A percentile compares a stretch with the other conserved stretches of the same genome.
These are phyloP conservation scores for Mormoops blainvillei DNA, from an alignment of 2,113 vertebrate genomes.

Conservation along the genomic window DNA sequence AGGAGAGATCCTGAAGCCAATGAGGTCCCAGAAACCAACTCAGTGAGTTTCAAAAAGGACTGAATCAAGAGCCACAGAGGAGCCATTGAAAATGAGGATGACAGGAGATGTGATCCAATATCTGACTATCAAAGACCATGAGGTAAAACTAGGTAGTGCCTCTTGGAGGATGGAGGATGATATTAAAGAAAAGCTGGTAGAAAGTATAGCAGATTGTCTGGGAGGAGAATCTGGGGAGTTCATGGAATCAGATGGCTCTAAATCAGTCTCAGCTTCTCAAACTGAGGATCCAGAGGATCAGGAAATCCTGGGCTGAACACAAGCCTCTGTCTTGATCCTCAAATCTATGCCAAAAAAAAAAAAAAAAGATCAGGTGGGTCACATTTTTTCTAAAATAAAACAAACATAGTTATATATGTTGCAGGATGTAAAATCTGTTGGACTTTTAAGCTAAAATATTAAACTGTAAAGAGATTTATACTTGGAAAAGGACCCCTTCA, in stretches of 20 bases:
- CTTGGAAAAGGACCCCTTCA: neutral
- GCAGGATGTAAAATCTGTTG: neutral
- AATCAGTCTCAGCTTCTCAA: neutral
- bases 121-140: neutral
- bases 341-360: neutral
- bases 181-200: neutral
- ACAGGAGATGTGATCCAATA: neutral
- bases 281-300: neutral
- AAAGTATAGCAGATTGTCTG: neutral
- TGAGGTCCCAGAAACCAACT: neutral
- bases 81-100: neutral
- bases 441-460: neutral
- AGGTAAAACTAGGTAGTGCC: neutral
- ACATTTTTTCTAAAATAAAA: slow-evolving; percentile 11
- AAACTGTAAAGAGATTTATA: neutral
- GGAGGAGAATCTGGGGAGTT: neutral
- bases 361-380: neutral
- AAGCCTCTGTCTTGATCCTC: neutral
- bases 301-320: neutral
- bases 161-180: neutral
- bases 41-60: neutral
- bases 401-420: neutral
- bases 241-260: neutral
- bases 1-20: neutral
- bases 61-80: neutral